Conservation (phyloP, 2,113 vertebrate genomes). For the Osmerus eperlanus region DNA sequence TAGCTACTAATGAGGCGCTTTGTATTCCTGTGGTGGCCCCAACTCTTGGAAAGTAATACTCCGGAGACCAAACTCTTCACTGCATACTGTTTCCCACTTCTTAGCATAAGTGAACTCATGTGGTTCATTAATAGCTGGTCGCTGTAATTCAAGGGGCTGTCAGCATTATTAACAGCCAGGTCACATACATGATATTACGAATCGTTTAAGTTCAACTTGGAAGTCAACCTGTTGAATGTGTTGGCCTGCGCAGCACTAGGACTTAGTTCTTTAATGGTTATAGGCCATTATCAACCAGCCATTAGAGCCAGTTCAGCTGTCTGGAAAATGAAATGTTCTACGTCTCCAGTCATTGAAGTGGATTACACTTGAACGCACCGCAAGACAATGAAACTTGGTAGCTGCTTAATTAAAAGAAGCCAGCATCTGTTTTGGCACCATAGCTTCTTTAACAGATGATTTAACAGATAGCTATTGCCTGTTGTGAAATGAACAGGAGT, state of each 20-base stretch:
- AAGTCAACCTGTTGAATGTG: constrained; percentile 38
- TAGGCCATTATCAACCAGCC: constrained; percentile 58
- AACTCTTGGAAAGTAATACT: constrained; percentile 22
- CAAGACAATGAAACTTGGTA: constrained; percentile 57
- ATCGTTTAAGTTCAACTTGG: constrained; percentile 14
- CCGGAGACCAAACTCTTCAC: constrained; percentile 21
- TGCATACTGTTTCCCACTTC: neutral
- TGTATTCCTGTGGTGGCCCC: constrained; percentile 25
- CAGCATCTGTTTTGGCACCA: constrained; percentile 63
- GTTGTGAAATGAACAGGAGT: constrained; percentile 40
- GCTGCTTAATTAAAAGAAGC: constrained; percentile 70
- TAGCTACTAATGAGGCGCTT: constrained; percentile 24
- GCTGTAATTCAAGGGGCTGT: neutral
- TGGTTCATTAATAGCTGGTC: neutral
- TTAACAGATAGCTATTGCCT: constrained; percentile 68
- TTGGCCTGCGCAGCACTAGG: constrained; percentile 28
- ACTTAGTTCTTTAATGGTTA: constrained; percentile 44
- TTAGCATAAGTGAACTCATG: neutral
- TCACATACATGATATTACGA: neutral
- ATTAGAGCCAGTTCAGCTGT: constrained; percentile 64
- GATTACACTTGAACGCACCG: constrained; percentile 50
- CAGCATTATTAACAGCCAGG: neutral
- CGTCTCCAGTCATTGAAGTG: constrained; percentile 51
- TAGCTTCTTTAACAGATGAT: constrained; percentile 70
- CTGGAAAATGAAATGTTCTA: constrained; percentile 65